Percentiles rank a stretch among this genome's conserved stretches.
Conservation (phyloP, 2,113 vertebrate genomes). For the Caloenas nicobarica region DNA sequence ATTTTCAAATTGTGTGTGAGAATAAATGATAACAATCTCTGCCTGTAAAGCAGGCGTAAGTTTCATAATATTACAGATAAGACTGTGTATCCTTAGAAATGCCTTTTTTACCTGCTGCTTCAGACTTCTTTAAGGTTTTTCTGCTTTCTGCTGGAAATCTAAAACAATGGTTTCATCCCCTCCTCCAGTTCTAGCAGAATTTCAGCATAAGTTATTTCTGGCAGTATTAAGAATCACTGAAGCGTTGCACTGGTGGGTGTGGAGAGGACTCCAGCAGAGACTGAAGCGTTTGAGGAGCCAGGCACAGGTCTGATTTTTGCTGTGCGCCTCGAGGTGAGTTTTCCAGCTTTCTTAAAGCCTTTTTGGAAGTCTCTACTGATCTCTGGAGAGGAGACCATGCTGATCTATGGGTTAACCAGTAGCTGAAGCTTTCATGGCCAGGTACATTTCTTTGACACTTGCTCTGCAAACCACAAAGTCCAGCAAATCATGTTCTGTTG, state of each 20-base stretch:
- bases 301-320: not conserved
- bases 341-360: not conserved
- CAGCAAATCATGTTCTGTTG: not conserved
- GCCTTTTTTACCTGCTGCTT: not conserved
- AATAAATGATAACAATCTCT: not conserved
- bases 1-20: not conserved
- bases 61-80: not conserved
- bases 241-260: not conserved
- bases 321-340: not conserved
- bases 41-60: not conserved
- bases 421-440: not conserved
- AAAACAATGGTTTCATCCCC: not conserved
- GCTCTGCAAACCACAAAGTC: not conserved
- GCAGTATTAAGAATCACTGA: not conserved
- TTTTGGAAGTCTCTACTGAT: not conserved
- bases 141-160: not conserved
- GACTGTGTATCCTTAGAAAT: not conserved
- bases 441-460: not conserved
- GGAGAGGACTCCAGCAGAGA: not conserved
- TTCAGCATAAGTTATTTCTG: not conserved
- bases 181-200: not conserved
- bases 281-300: not conserved
- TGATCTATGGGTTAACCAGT: not conserved
- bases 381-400: not conserved
- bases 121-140: not conserved